Conservation (phyloP, 2,797 vertebrate species). For the Crocodylus rhombifer region DNA sequence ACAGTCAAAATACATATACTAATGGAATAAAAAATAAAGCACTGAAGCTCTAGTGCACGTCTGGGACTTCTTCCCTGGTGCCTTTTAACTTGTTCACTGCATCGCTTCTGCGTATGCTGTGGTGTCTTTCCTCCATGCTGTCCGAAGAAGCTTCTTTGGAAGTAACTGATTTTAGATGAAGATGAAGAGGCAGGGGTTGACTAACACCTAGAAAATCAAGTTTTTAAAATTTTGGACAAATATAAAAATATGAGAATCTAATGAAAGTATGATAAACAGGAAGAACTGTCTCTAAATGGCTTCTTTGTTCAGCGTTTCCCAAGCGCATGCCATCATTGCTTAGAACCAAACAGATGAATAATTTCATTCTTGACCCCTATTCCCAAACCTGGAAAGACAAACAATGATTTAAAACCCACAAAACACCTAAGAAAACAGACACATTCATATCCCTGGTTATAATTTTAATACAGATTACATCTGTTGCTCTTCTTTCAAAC, state of each 20-base stretch:
- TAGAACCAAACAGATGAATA: background rate
- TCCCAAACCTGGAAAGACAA: background rate
- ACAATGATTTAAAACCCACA: background rate
- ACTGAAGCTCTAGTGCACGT: background rate
- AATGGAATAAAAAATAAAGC: conserved; percentile 8
- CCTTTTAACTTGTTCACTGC: background rate
- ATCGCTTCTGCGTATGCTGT: background rate
- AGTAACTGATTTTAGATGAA: background rate
- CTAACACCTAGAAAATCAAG: rapidly evolving
- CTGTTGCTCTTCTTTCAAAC: background rate
- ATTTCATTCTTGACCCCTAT: background rate
- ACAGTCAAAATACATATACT: conserved; percentile 21
- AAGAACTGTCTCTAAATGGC: background rate
- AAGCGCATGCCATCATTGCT: background rate
- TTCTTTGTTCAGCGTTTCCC: background rate
- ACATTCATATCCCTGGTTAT: background rate
- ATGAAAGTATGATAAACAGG: background rate
- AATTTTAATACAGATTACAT: background rate
- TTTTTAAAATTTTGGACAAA: background rate
- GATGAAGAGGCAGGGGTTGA: background rate
- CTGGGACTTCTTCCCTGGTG: background rate
- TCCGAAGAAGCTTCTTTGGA: background rate
- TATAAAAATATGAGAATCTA: background rate
- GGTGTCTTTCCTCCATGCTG: background rate
- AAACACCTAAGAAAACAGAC: background rate